Base-by-base conservation (phyloP, 2,888 invertebrate genomes). In the Gerris lacustris region DNA sequence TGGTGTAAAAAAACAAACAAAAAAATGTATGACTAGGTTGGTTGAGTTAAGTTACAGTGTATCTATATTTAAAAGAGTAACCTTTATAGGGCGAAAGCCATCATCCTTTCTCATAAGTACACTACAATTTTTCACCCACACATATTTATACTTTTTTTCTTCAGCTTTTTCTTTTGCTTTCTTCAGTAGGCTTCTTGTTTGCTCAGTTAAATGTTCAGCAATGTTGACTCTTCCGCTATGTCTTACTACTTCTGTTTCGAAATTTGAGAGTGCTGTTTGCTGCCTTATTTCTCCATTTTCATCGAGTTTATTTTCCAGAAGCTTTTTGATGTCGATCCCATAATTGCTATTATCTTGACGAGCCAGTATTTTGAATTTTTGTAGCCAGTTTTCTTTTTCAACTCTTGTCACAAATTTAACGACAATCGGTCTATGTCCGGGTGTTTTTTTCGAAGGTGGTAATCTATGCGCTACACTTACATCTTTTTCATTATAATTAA, bases 61-160 rank as follows among this genome's bases (percentile, higher is more conserved):
- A 11, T 47, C 47, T 6, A 47, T 47, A 47, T 47, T 47, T 47
- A 47, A 47, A 47, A 7, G 6, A 7, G 47, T 47, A 47, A 47
- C 47, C 11, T 11, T 6, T 47, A 47, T 47, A 7, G 47, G 47
- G 47, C 47, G 47, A 6, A 47, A 11, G n/a, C 70, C 70, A 9
- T 70, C 70, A 17, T n/a, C 62, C 45, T 64, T 69, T 31, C 64
- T 69, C n/a, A 43, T 63, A 31, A 63, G 62, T 17, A 70, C 67
- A 17, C 45, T 67, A 43, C 63, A 70, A 44, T 70, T 70, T n/a
- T 67, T 70, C 6, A 70, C 67, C 70, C 70, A 70, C 6, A 70
- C 70, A 44, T 18, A 70, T 45, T 63, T 70, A 7, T 17, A 31
- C 9, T 67, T 63, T 44, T 43, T 70, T 44, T 70, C 67, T 44